Conservation (phyloP, 2,113 vertebrate genomes). For the Terrapene triunguis region DNA sequence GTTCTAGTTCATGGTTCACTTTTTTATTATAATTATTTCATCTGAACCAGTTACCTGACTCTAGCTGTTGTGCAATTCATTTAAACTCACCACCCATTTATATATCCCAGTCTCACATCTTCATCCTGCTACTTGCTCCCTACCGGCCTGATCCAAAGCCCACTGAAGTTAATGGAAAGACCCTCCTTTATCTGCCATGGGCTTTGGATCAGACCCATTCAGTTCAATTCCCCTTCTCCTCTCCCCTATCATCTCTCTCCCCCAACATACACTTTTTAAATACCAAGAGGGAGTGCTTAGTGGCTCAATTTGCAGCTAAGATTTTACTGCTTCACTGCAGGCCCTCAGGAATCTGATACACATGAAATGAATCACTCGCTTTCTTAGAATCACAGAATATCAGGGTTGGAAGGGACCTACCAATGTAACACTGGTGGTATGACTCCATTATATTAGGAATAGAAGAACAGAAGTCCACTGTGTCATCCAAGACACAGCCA, state of each 20-base stretch:
- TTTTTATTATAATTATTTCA: neutral
- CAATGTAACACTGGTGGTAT: fast-evolving
- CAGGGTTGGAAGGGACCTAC: neutral
- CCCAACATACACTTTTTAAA: too few relatives aligned
- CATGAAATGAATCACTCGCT: fast-evolving
- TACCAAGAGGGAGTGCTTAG: neutral
- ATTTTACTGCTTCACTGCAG: neutral
- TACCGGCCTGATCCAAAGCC: neutral
- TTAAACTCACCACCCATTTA: neutral
- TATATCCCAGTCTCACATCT: neutral
- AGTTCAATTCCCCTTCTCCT: neutral
- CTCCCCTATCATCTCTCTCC: too few relatives aligned
- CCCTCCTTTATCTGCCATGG: neutral
- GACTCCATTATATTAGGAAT: neutral
- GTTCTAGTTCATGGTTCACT: neutral
- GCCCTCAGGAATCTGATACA: fast-evolving
- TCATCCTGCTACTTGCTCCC: neutral
- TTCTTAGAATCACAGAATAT: neutral
- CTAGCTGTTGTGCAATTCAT: neutral
- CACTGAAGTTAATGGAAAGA: neutral
- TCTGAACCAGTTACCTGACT: neutral
- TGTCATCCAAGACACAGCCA: neutral
- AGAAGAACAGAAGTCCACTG: neutral
- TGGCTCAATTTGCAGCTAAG: neutral
- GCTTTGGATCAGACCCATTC: fast-evolving